phyloP scores from a whole-genome alignment of 1,140 invertebrate species.

The Tachypleus tridentatus region DNA sequence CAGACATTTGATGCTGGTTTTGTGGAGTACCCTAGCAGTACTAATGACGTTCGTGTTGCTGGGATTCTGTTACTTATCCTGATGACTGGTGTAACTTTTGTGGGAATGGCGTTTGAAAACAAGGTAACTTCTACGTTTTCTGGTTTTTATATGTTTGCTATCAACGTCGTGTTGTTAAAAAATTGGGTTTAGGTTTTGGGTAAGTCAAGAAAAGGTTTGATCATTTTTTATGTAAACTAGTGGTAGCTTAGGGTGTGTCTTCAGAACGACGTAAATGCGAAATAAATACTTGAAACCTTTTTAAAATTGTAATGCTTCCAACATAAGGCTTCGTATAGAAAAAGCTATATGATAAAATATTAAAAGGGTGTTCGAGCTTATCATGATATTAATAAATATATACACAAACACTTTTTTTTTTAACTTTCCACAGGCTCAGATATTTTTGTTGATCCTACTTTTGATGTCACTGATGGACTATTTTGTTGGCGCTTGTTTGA shows the following conservation, averaged over 20 bases:
- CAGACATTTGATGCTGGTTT: constrained; percentile 47
- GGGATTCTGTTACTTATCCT: constrained; percentile 17
- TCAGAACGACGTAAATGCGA: no score
- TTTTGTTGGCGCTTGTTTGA: constrained; percentile 31
- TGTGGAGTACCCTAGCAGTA: constrained; percentile 47
- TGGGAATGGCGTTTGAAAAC: constrained; percentile 26
- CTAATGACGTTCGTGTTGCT: constrained; percentile 65
- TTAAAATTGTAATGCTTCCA: no score
- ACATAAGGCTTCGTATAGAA: no score
- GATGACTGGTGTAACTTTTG: constrained; percentile 19
- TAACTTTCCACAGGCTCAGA: constrained; percentile 27
- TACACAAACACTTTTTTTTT: constrained; percentile 1
- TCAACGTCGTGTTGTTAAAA: background rate
- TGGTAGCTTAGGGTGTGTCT: no score
- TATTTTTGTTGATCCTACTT: constrained; percentile 27
- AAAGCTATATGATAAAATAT: no score
- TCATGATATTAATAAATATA: no score
- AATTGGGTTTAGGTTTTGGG: background rate
- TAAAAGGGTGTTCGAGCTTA: no score
- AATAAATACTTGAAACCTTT: no score
- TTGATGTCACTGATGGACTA: constrained; percentile 25
- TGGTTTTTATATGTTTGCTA: no score
- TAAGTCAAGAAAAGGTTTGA: background rate
- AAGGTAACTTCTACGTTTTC: constrained; percentile 22
- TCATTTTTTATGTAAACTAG: no score